These are phyloP conservation scores for Pelobates fuscus DNA, from an alignment of 2,113 vertebrate genomes.

Conservation along the genomic window DNA sequence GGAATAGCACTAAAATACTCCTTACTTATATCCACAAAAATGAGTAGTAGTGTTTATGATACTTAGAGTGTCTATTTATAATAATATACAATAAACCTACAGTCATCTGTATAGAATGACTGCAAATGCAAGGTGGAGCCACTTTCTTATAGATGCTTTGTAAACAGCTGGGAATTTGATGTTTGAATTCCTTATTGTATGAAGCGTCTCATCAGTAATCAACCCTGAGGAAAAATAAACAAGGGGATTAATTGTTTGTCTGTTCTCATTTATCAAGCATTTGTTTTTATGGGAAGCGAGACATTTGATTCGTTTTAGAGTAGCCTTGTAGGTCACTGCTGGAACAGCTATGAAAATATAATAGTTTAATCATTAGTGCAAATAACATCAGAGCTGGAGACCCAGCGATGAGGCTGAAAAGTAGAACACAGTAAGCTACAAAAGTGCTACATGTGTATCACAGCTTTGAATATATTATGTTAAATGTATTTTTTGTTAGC, in stretches of 20 bases:
- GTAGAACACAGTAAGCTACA: background rate
- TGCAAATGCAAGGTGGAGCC: no score
- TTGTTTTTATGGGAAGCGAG: background rate
- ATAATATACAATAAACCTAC: no score
- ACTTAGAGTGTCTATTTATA: no score
- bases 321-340: background rate
- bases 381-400: background rate
- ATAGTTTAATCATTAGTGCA: slow-evolving; percentile 17
- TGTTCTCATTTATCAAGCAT: background rate
- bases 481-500: no score
- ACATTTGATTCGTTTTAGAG: background rate
- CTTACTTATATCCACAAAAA: no score
- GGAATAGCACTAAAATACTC: no score
- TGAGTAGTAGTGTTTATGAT: no score
- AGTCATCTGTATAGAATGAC: no score
- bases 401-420: background rate
- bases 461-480: no score
- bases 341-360: background rate
- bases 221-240: background rate
- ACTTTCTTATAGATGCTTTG: background rate
- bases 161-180: background rate
- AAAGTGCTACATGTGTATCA: slow-evolving; percentile 4
- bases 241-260: background rate
- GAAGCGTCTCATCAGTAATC: background rate
- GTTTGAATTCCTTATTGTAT: slow-evolving; percentile 9